Conservation (phyloP, 2,797 vertebrate species). For the Perodicticus potto region DNA sequence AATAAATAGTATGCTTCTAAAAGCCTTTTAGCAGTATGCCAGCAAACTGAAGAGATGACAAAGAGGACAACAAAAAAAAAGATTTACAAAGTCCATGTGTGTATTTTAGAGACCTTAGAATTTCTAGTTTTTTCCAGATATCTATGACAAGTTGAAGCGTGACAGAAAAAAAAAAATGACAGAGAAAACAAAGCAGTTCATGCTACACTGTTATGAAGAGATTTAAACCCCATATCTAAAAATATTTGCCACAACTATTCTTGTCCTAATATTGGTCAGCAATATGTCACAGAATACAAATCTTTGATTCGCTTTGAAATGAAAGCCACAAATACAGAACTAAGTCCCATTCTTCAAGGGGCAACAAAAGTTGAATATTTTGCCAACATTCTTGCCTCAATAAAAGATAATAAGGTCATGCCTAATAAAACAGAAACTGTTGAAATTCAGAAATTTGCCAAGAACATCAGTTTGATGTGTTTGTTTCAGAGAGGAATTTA, state of each 20-base stretch:
- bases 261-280: slow-evolving; percentile 40
- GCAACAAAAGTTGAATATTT: slow-evolving; percentile 49
- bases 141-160: not conserved
- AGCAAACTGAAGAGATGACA: slow-evolving; percentile 55
- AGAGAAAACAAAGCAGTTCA: slow-evolving; percentile 11
- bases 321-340: slow-evolving; percentile 54
- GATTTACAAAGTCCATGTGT: slow-evolving; percentile 50
- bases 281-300: slow-evolving; percentile 47
- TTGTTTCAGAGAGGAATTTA: slow-evolving; percentile 63
- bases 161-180: not conserved
- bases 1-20: slow-evolving; percentile 65
- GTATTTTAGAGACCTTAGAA: slow-evolving; percentile 44
- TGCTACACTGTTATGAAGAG: not conserved
- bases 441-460: slow-evolving; percentile 74
- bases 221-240: slow-evolving; percentile 21
- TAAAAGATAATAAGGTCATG: slow-evolving; percentile 66
- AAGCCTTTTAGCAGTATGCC: slow-evolving; percentile 17
- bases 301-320: slow-evolving; percentile 63
- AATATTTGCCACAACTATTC: slow-evolving; percentile 41
- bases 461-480: slow-evolving; percentile 52
- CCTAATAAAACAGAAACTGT: slow-evolving; percentile 73
- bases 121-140: not conserved
- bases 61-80: not conserved
- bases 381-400: slow-evolving; percentile 63
- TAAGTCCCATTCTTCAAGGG: slow-evolving; percentile 30